A percentile compares a stretch with the other conserved stretches of the same genome.
Conservation (phyloP, 2,113 vertebrate genomes). For the Xenopus borealis region DNA sequence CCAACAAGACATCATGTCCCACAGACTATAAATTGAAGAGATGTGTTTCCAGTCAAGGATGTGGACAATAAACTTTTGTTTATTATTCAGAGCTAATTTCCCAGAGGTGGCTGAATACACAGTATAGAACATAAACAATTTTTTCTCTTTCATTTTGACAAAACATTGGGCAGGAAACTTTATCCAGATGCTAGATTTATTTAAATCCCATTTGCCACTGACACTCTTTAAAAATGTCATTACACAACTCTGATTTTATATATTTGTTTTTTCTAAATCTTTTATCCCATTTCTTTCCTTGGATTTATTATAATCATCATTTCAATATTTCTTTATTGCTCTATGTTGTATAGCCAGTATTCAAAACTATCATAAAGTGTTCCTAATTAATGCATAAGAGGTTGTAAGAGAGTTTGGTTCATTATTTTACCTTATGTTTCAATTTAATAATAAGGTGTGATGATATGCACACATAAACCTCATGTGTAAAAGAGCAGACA, state of each 20-base stretch:
- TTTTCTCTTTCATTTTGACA: slow-evolving; percentile 3
- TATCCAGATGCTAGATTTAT: not conserved
- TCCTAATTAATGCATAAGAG: no score
- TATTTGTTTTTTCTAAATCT: not conserved
- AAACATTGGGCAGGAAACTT: slow-evolving; percentile 11
- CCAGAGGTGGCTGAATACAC: slow-evolving; percentile 16
- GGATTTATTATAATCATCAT: not conserved
- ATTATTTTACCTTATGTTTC: no score
- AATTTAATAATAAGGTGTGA: no score
- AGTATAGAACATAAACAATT: slow-evolving; percentile 23
- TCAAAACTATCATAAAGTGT: no score
- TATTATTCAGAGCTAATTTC: slow-evolving; percentile 43
- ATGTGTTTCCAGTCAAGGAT: slow-evolving; percentile 29
- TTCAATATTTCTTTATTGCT: not conserved
- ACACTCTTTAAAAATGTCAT: slow-evolving; percentile 21
- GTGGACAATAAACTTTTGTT: slow-evolving; percentile 32
- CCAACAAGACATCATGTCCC: slow-evolving; percentile 33
- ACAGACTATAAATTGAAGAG: slow-evolving; percentile 28
- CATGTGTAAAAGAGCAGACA: no score
- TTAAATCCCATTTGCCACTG: slow-evolving; percentile 6
- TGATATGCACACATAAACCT: no score
- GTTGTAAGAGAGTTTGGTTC: no score
- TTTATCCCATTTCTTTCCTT: slow-evolving; percentile 1
- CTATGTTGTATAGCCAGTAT: not conserved
- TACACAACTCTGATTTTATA: slow-evolving; percentile 18